Base-by-base conservation (phyloP, 2,888 invertebrate genomes). In the Diarsia dahlii region DNA sequence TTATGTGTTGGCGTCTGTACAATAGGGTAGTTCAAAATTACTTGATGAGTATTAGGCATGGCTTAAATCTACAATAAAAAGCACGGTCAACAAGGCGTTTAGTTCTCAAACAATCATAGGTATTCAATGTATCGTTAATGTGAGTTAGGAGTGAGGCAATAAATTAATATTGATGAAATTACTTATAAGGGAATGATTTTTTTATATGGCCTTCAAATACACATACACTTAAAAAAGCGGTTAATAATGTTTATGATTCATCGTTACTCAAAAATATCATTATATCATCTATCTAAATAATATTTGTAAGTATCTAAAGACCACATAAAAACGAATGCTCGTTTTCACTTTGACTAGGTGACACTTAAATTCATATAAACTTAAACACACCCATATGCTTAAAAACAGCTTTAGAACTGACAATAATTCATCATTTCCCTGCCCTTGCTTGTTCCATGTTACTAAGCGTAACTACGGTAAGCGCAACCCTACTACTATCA, bases 101-200 rank as follows among this genome's bases (percentile, higher is more conserved):
- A 68, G 73, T 52, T 56, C 34, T 63, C n/a, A 74, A 76, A 85
- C 74, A 67, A 52, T 66, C 52, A 60, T 73, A n/a, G n/a, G n/a
- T n/a, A 58, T 74, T 68, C n/a, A 66, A 76, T 72, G 50, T 73
- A 46, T 71, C 66, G 15, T 71, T 62, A 73, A 80, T 82, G 80
- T 80, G 74, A 79, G 82, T 84, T 73, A 79, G 74, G 78, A 79
- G 76, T 87, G 76, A 81, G 76, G 78, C 83, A 83, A 83, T 60
- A 68, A 65, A 58, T 58, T 58, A 58, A 76, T 48, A 66, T 68
- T 66, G 28, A 81, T 81, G 71, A 65, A 78, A 74, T 78, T 48
- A 70, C 20, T 72, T 74, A 77, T 54, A 56, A 34, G 10, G 58
- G 2, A 63, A 73, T 74, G 39, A 70, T 54, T 66, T 20, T 62